Evolutionary conservation across 1,140 invertebrate genomes (phyloP), one percentile per base, ranked within the genome.

Genomic region (Cotesia vestalis): DNA sequence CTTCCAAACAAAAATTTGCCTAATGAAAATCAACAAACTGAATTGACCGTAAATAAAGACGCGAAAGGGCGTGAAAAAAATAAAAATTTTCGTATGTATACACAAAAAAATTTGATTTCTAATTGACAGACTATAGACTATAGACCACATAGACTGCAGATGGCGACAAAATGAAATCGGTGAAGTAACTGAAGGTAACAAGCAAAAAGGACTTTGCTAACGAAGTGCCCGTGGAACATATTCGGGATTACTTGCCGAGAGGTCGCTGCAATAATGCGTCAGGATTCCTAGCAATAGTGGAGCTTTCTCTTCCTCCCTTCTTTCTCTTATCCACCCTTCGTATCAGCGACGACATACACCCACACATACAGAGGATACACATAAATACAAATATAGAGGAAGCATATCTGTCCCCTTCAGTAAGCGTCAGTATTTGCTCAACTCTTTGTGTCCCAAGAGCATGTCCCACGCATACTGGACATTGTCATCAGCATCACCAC

Each of bases 381-480:
- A 27, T 27, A 27, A 27, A 27, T 27, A 27, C 27, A 27, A 27
- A 27, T 27, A 27, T 27, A 27, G 27, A 27, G 27, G 27, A 27
- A 27, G 27, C 35, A 11, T 5, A 75, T 77, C 9, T 59, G 9
- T 17, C 76, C 73, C 51, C 72, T 71, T 71, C 77, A 75, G 80
- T 81, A 82, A 85, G 84, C 79, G 40, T 84, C 73, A 51, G 66
- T 85, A 79, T 86, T 86, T 86, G 83, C 83, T 80, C 79, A 84
- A 83, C 82, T 84, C 81, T 82, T 84, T 83, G 80, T 72, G 66
- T 83, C 78, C 81, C 80, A 80, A 78, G 76, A 83, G 79, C 78
- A 81, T 66, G 61, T 67, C 60, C 75, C 73, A 66, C 59, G 63
- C 71, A 73, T 57, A 68, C 63, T 53, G 55, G 12, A 59, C 63